Evolutionary conservation across 2,113 vertebrate genomes (phyloP).

Genomic region (Pseudopipra pipra): DNA sequence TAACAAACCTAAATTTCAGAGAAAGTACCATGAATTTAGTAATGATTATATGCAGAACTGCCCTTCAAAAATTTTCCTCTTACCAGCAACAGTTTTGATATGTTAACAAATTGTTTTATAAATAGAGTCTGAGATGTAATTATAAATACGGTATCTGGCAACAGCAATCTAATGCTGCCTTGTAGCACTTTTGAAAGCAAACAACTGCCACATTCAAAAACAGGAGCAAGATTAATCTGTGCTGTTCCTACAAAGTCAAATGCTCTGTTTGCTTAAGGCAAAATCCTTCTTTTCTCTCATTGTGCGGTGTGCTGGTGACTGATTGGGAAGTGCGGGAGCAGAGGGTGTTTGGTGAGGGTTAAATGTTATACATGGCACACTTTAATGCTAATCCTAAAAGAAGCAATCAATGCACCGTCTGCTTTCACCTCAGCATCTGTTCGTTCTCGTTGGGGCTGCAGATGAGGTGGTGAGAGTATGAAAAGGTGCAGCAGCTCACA

Average conservation of each 20-base stretch:
- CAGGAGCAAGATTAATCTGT: not conserved
- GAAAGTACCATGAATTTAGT: not conserved
- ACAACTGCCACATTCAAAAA: not conserved
- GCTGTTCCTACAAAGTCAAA: not conserved
- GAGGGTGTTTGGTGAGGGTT: not conserved
- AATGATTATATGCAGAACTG: not conserved
- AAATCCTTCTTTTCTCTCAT: not conserved
- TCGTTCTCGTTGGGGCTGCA: not conserved
- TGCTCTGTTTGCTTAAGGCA: not conserved
- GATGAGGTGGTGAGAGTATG: not conserved
- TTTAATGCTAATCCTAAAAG: conserved; percentile 10
- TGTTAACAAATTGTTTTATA: not conserved
- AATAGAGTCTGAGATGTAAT: conserved; percentile 23
- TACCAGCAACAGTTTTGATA: not conserved
- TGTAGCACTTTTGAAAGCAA: conserved; percentile 3
- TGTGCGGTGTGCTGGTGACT: not conserved
- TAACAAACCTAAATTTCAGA: not conserved
- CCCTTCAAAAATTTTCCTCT: not conserved
- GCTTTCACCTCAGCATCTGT: conserved; percentile 2
- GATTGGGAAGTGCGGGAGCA: not conserved
- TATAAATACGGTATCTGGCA: not conserved
- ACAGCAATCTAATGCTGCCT: conserved; percentile 7
- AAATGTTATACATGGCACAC: not conserved
- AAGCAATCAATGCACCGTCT: not conserved
- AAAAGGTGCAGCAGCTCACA: not conserved